Evolutionary conservation across 2,797 vertebrate species (phyloP).

Genomic region (Urocyon cinereoargenteus): DNA sequence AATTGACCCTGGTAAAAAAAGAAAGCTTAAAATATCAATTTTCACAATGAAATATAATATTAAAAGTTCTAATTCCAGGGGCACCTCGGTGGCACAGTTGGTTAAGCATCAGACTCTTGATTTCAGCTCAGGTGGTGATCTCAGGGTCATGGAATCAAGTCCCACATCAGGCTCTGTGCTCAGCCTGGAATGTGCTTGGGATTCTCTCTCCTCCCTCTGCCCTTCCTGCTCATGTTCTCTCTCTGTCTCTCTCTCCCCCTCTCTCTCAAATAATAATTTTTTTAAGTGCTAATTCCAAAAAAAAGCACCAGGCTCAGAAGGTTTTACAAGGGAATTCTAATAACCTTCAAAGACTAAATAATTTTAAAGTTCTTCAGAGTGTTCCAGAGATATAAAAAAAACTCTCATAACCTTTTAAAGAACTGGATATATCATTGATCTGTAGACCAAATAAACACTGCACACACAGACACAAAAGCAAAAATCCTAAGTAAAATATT

Average conservation of each 20-base stretch:
- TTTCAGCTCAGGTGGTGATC: background rate
- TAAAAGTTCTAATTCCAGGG: background rate
- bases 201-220: background rate
- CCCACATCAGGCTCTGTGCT: background rate
- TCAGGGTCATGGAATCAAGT: background rate
- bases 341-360: background rate
- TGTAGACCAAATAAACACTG: background rate
- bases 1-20: background rate
- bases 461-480: background rate
- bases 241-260: background rate
- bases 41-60: background rate
- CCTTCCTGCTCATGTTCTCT: too few relatives aligned
- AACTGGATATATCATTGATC: background rate
- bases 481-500: constrained; percentile 1
- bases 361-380: background rate
- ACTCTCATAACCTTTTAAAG: background rate
- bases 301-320: background rate
- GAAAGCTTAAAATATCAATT: background rate
- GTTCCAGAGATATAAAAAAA: background rate
- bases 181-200: too few relatives aligned
- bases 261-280: background rate
- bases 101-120: background rate
- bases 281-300: background rate
- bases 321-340: background rate
- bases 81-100: background rate